Evolutionary conservation across 2,888 invertebrate genomes (phyloP).

Genomic region (Galeruca laticollis): DNA sequence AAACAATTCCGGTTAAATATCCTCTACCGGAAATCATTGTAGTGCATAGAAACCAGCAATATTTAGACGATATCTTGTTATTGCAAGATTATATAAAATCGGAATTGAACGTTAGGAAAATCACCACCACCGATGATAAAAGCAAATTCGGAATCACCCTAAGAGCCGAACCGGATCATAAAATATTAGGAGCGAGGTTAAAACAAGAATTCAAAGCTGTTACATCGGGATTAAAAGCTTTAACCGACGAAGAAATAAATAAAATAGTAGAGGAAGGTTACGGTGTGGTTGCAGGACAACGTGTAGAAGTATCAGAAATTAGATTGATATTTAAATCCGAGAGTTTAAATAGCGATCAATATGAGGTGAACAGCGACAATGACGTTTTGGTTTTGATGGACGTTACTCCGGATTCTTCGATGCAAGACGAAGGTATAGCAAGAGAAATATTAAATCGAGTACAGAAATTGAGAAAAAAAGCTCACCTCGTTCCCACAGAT

Average conservation of each 20-base stretch:
- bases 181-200: conserved; percentile 86
- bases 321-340: conserved; percentile 85
- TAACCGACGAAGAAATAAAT: conserved; percentile 84
- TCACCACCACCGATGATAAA: conserved; percentile 91
- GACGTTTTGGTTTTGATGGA: conserved; percentile 91
- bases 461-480: conserved; percentile 96
- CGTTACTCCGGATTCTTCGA: conserved; percentile 87
- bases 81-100: conserved; percentile 89
- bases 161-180: conserved; percentile 95
- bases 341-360: conserved; percentile 75
- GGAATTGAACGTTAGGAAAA: conserved; percentile 90
- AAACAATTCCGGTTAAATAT: conserved; percentile 95
- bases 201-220: conserved; percentile 93
- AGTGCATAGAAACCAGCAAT: conserved; percentile 85
- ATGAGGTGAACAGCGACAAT: conserved; percentile 92
- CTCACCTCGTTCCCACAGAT: conserved; percentile 91
- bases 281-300: conserved; percentile 81
- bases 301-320: conserved; percentile 82
- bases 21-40: conserved; percentile 96
- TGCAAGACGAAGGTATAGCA: conserved; percentile 92
- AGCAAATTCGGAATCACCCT: conserved; percentile 87
- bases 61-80: conserved; percentile 77
- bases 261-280: conserved; percentile 78
- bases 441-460: conserved; percentile 96
- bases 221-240: conserved; percentile 81